These are phyloP conservation scores for Ptychadena robeensis DNA, from an alignment of 2,797 vertebrate genomes.

Conservation along the genomic window DNA sequence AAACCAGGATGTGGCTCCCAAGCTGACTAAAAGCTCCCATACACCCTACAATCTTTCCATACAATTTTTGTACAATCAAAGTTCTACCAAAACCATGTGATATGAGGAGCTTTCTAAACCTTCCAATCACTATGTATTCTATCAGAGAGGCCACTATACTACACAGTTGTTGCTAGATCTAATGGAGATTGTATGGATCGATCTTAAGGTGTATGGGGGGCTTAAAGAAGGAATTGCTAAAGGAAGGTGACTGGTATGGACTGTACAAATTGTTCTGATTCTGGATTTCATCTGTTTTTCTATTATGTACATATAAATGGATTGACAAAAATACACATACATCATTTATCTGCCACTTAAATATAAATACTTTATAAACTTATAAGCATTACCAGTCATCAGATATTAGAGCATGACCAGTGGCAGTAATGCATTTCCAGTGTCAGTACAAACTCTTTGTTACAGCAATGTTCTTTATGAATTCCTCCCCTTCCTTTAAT, in stretches of 20 bases:
- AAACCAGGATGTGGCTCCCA: neutral
- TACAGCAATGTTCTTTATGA: neutral
- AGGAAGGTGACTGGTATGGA: neutral
- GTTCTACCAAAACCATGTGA: no score
- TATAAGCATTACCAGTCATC: neutral
- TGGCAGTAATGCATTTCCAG: constrained; percentile 9
- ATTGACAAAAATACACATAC: neutral
- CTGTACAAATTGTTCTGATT: neutral
- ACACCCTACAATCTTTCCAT: no score
- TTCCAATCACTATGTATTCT: no score
- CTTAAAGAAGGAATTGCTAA: neutral
- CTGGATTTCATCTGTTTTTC: neutral
- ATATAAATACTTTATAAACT: neutral
- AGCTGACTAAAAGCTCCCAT: no score
- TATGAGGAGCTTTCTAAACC: no score
- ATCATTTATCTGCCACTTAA: neutral
- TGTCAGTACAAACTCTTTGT: neutral
- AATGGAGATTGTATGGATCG: no score
- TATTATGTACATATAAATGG: neutral
- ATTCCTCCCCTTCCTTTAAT: constrained; percentile 32
- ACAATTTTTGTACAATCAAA: no score
- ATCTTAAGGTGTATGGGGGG: no score
- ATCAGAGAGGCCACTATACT: no score
- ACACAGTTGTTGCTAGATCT: no score
- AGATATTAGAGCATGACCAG: neutral